A percentile compares a stretch with the other conserved stretches of the same genome.
Evolutionary conservation across 2,888 invertebrate species (phyloP).

Genomic region (Himalopsyche kuldschensis): DNA sequence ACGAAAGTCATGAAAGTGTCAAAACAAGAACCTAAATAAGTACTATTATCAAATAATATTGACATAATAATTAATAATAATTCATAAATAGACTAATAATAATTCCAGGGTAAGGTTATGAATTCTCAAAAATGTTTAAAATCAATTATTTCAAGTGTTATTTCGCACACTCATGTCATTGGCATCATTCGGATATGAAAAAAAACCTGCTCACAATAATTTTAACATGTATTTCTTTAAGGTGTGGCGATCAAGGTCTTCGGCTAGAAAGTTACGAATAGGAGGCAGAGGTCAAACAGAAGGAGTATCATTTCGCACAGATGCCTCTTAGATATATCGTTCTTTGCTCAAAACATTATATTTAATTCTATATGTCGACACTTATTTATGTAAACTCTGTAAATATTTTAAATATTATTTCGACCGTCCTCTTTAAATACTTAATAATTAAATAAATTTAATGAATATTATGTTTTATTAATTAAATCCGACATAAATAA

Average conservation of each 20-base stretch:
- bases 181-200: neutral
- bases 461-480: neutral
- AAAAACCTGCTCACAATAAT: neutral
- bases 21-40: too few species aligned
- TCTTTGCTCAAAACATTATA: neutral
- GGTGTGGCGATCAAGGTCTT: conserved; percentile 38
- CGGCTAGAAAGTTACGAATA: conserved; percentile 30
- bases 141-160: too few species aligned
- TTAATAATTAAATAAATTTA: neutral
- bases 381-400: neutral
- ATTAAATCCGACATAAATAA: too few species aligned
- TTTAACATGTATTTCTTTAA: conserved; percentile 10
- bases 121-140: too few species aligned
- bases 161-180: neutral
- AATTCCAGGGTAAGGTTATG: too few species aligned
- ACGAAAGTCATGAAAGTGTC: too few species aligned
- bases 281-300: conserved; percentile 30
- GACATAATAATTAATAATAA: too few species aligned
- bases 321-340: neutral
- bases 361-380: neutral
- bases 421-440: neutral
- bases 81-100: too few species aligned
- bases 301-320: conserved; percentile 26
- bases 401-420: neutral
- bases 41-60: too few species aligned